These are phyloP conservation scores for Florisuga fusca DNA, from an alignment of 2,797 vertebrate species.

Conservation along the genomic window DNA sequence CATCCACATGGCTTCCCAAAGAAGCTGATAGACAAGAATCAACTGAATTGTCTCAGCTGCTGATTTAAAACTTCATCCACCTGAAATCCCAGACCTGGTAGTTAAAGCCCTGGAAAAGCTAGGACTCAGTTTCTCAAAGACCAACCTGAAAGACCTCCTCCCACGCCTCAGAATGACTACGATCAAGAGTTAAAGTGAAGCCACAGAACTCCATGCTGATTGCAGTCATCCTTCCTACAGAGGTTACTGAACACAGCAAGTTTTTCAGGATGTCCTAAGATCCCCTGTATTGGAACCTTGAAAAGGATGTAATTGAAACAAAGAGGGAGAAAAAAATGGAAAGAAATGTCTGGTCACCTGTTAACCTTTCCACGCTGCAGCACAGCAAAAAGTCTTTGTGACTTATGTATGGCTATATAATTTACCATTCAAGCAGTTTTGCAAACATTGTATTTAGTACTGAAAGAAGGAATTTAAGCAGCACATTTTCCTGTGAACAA, in stretches of 20 bases:
- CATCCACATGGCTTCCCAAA: not conserved
- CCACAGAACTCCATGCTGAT: not conserved
- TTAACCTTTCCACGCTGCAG: not conserved
- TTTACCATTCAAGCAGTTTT: not conserved
- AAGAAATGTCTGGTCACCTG: not conserved
- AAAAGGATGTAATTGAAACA: not conserved
- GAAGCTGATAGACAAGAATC: not conserved
- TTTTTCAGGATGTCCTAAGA: constrained; percentile 1
- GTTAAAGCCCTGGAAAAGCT: not conserved
- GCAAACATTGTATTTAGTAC: not conserved
- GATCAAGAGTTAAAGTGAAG: not conserved
- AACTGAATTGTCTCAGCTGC: not conserved
- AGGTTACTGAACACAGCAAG: not conserved
- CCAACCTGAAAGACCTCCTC: not conserved
- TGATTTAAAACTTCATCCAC: not conserved
- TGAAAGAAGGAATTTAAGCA: not conserved
- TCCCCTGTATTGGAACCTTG: not conserved
- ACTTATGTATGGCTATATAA: not conserved
- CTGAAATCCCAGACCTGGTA: not conserved
- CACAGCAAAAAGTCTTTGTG: not conserved
- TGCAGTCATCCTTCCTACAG: not conserved
- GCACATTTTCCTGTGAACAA: not conserved
- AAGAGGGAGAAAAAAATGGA: not conserved
- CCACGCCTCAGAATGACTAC: not conserved
- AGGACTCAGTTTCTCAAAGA: not conserved